Conservation (phyloP, 2,113 vertebrate genomes). For the Oxygymnocypris stewartii region DNA sequence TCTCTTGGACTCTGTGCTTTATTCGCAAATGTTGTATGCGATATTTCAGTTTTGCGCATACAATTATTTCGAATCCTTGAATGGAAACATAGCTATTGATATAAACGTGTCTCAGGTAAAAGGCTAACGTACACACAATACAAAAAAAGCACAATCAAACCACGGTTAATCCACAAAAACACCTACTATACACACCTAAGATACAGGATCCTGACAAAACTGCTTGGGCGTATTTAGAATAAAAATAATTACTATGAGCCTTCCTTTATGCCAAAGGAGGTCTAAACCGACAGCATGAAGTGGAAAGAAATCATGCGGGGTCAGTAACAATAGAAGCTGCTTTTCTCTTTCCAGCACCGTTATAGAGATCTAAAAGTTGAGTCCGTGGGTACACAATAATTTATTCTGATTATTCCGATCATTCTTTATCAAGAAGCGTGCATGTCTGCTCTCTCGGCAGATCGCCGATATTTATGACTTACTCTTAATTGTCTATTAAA, state of each 20-base stretch:
- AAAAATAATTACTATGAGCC: not conserved
- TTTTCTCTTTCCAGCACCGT: not conserved
- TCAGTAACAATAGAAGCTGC: not conserved
- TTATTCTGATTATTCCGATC: not conserved
- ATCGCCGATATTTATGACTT: conserved; percentile 74
- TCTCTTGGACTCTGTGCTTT: too few species aligned
- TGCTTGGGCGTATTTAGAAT: not conserved
- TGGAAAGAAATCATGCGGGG: not conserved
- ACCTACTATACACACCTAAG: not conserved
- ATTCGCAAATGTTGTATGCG: too few species aligned
- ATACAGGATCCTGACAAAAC: not conserved
- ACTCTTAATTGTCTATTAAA: conserved; percentile 80
- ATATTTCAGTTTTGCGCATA: too few species aligned
- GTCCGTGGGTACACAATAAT: not conserved
- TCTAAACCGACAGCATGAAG: not conserved
- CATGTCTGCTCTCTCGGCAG: conserved; percentile 50
- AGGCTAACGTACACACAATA: not conserved
- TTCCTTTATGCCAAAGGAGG: not conserved
- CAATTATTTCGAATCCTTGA: too few species aligned
- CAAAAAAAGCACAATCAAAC: too few species aligned
- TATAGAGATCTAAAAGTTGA: not conserved
- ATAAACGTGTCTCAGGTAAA: not conserved
- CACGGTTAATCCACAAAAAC: not conserved
- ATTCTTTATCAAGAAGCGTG: not conserved
- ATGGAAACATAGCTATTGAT: not conserved